Base-by-base conservation (phyloP, 1,140 invertebrate genomes). In the Drosophila sturtevanti region DNA sequence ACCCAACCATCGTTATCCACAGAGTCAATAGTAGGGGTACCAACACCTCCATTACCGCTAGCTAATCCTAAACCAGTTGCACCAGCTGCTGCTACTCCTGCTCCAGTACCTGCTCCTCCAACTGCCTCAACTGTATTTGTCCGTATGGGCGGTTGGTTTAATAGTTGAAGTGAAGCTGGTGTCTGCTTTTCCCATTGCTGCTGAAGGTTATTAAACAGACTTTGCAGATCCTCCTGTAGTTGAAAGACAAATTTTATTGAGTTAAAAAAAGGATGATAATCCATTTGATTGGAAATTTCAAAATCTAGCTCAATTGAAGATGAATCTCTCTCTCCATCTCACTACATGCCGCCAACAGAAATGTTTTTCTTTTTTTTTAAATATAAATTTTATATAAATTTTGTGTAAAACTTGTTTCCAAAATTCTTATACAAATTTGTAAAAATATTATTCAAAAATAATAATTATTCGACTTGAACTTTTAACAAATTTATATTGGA, bases 141-240 rank as follows among this genome's bases (percentile, higher is more conserved):
- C 2, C 14, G 16, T 35, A 52, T 9, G 55, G 60, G 60, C 55
- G 44, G 54, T 27, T 71, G 58, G n/a, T 64, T 24, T 38, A 72
- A 35, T 10, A 70, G 70, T 63, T 75, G 79, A 2, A 74, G 79
- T 9, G 71, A 68, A 22, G 73, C 64, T 4, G 79, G 79, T 35
- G 80, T 66, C 69, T 80, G 68, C 67, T 71, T 89, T 35, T 89
- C 67, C 67, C 72, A 78, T 44, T 85, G 85, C 71, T 89, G 79
- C 56, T 90, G 78, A 56, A 89, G 63, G 67, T 86, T 90, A n/a
- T 89, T 89, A 56, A 81, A 85, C n/a, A 84, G 68, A 54, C 68
- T 81, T 59, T 90, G 85, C 0, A 89, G 76, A 14, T 54, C 79
- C 58, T 90, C 86, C 86, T 86, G 14, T 0, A 44, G 52, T 56